phyloP scores from a whole-genome alignment of 2,797 vertebrate species.

The Pipistrellus kuhlii region DNA sequence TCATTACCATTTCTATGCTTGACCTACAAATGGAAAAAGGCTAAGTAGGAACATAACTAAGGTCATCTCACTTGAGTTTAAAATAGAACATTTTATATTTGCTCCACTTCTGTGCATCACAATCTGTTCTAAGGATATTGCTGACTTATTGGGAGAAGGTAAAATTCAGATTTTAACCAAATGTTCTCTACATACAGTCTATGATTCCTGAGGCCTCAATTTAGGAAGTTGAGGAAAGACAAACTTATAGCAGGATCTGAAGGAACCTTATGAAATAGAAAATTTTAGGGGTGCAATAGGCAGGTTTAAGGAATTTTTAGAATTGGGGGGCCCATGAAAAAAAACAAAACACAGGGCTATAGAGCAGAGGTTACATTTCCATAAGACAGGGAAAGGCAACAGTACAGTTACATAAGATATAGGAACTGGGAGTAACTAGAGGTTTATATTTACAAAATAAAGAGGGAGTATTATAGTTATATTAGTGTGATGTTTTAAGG shows the following conservation, averaged over 20 bases:
- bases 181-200: background rate
- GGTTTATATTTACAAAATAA: no score
- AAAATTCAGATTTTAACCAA: slow-evolving; percentile 21
- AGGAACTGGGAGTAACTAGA: no score
- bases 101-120: background rate
- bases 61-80: slow-evolving; percentile 31
- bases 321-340: no score
- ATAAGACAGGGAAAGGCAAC: no score
- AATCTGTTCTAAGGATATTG: background rate
- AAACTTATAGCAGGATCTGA: background rate
- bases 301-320: no score
- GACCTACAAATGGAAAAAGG: slow-evolving; percentile 59
- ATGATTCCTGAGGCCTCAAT: background rate
- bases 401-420: no score
- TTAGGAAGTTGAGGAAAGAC: background rate
- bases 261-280: background rate
- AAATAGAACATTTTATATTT: slow-evolving; percentile 27
- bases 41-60: slow-evolving; percentile 44
- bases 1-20: slow-evolving; percentile 51
- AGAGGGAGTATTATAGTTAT: no score
- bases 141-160: background rate
- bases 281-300: no score
- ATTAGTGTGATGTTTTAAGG: no score
- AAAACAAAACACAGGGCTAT: no score
- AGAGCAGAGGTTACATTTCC: no score